These are phyloP conservation scores for Macrobrachium rosenbergii DNA, from an alignment of 1,140 invertebrate species.

Conservation along the genomic window DNA sequence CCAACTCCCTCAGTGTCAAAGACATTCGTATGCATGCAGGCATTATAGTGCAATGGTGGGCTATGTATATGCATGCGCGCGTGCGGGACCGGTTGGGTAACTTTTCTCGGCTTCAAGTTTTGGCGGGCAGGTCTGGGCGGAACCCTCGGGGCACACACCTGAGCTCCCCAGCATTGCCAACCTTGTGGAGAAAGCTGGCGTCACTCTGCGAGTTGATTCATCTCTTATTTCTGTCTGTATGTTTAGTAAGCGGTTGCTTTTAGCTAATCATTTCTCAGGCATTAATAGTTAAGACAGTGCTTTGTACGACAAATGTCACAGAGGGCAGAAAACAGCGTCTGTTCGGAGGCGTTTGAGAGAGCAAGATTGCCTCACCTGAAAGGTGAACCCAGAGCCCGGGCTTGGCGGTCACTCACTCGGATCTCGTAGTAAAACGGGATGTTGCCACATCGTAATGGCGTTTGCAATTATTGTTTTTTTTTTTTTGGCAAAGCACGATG, in stretches of 20 bases:
- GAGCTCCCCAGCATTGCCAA: not conserved
- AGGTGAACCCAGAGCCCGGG: slow-evolving; percentile 1
- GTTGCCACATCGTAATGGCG: not conserved
- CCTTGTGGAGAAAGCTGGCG: not conserved
- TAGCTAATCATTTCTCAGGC: too few species aligned
- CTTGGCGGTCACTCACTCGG: slow-evolving; percentile 21
- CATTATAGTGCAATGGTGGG: too few species aligned
- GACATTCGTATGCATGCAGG: too few species aligned
- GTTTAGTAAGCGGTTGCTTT: too few species aligned
- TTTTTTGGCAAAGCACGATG: not conserved
- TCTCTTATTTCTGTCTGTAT: too few species aligned
- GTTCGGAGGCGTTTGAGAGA: not conserved
- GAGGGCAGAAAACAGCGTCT: not conserved
- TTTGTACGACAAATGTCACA: too few species aligned
- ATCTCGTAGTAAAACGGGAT: not conserved
- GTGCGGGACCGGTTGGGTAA: slow-evolving; percentile 16
- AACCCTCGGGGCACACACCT: slow-evolving; percentile 18
- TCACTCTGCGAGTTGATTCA: too few species aligned
- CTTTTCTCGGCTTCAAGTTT: slow-evolving; percentile 15
- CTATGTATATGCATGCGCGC: not conserved
- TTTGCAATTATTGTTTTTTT: not conserved
- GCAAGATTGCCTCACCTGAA: not conserved
- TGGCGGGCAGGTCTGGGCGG: slow-evolving; percentile 16
- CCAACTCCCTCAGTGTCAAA: too few species aligned
- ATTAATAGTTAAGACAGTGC: too few species aligned